Conservation (phyloP, 2,888 invertebrate genomes). For the Drosophila sordidula region DNA sequence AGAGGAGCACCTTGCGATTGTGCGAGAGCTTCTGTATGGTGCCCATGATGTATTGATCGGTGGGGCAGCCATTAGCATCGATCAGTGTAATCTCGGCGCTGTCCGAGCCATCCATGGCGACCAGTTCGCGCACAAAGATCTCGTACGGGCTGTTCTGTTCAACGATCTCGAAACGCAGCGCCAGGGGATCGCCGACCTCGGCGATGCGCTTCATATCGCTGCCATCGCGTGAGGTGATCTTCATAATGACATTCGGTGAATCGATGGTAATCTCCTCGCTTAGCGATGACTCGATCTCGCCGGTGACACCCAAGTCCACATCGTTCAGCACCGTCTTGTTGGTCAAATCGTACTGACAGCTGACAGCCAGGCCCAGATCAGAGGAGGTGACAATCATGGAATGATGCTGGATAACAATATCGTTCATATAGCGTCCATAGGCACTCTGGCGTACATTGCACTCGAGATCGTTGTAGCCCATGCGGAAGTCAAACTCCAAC, state of each 20-base stretch:
- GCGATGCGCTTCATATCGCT: slow-evolving; percentile 94
- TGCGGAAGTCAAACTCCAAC: slow-evolving; percentile 94
- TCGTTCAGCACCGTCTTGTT: slow-evolving; percentile 97
- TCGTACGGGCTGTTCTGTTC: slow-evolving; percentile 97
- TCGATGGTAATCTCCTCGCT: slow-evolving; percentile 96
- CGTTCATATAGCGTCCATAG: slow-evolving; percentile 93
- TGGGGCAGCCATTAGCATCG: slow-evolving; percentile 96
- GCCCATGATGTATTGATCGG: slow-evolving; percentile 98
- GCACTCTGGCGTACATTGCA: slow-evolving; percentile 95
- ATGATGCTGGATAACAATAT: slow-evolving; percentile 97
- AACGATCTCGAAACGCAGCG: slow-evolving; percentile 95
- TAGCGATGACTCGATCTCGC: slow-evolving; percentile 93
- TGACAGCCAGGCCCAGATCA: slow-evolving; percentile 96
- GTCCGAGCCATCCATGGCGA: slow-evolving; percentile 97
- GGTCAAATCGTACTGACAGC: slow-evolving; percentile 96
- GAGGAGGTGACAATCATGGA: slow-evolving; percentile 97
- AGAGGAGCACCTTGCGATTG: slow-evolving; percentile 93
- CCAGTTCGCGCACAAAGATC: slow-evolving; percentile 96
- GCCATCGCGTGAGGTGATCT: slow-evolving; percentile 94
- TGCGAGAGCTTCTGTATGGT: slow-evolving; percentile 93
- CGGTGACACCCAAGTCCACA: slow-evolving; percentile 94
- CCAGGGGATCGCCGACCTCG: slow-evolving; percentile 96
- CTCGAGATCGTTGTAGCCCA: slow-evolving; percentile 96
- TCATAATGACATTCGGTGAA: slow-evolving; percentile 97
- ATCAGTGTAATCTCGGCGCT: slow-evolving; percentile 96